Base-by-base conservation (phyloP, 2,797 vertebrate species). In the Cirrhinus molitorella region DNA sequence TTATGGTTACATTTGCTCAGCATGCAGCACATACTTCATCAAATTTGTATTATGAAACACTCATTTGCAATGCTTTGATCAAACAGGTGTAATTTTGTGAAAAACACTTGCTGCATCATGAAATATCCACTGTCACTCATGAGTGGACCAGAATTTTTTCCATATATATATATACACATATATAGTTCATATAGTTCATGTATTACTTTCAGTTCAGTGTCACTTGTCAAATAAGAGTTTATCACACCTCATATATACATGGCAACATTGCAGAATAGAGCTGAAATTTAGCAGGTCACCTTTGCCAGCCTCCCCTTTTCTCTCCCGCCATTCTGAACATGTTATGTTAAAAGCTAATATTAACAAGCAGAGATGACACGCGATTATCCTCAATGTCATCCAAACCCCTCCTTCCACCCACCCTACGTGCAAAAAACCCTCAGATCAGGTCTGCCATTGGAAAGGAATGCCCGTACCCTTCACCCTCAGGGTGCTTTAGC, bases 301-400 rank as follows among this genome's bases (percentile, higher is more conserved):
- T 89, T 94, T 92, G 93, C 93, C 88, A 90, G 90, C 91, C 86
- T 83, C 63, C 85, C 34, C 86, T 90, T 90, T 92, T 90, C 91
- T 57, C 49, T 87, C 91, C 90, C 13, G 53, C 89, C 72, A 37
- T 87, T 85, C 86, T 88, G 89, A 93, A 93, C 90, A 85, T 87
- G 73, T 74, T 82, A 89, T 92, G 92, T 94, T 91, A 91, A 94
- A 90, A 91, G 94, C 92, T 93, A 93, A 94, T 95, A 95, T 96
- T 96, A 96, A 97, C 95, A 94, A 93, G 91, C 93, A 91, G 93
- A 94, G 93, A 94, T 95, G 95, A 95, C 94, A 94, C 91, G 92
- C 95, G 94, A 97, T 98, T 96, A 96, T 94, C 94, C 95, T 93
- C 94, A 96, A 95, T 96, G 95, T 94, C 94, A 95, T 91, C 92